Base-by-base conservation (phyloP, 2,888 invertebrate genomes). In the Ellobium chinense region DNA sequence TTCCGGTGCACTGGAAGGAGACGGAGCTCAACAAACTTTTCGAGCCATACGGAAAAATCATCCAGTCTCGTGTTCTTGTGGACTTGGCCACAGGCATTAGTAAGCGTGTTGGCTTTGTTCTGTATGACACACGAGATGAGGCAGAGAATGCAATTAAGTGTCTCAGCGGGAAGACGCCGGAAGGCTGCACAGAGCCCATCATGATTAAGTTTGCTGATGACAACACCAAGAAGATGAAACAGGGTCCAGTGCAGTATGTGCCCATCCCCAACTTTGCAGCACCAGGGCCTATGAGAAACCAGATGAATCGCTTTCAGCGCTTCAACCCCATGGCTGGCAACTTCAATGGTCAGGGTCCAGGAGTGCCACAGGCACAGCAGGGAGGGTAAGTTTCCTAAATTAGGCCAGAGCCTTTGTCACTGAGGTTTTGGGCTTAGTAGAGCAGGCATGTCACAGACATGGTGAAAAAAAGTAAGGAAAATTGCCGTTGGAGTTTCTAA, bases 81-180 rank as follows among this genome's bases (percentile, higher is more conserved):
- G 98, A 98, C 92, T 97, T 97, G 94, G 95, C 96, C 81, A 97
- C 97, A 72, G 97, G 97, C 70, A 94, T 96, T 91, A 97, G 97
- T 12, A 94, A 97, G 88, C 97, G 98, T 66, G 97, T 98, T 75
- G 98, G 97, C 24, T 98, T 98, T 94, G 97, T 93, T 62, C 85
- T 93, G 27, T 98, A 95, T 92, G 96, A 97, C 89, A 96, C 96
- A 90, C 95, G 97, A 78, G 96, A 97, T 91, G 97, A 98, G 93
- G 98, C 98, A 29, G 96, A 97, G 91, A 96, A 96, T 87, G 98
- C 98, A 82, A 97, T 98, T 90, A 95, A 95, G 68, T 95, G 96
- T 84, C 94, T 98, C 86, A 97, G 97, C 93, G 92, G 93, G 21
- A 97, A 97, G 86, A 96, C 96, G 84, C 95, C 97, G 93, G 96